These are phyloP conservation scores for Scortum barcoo DNA, from an alignment of 2,113 vertebrate genomes.

Conservation along the genomic window DNA sequence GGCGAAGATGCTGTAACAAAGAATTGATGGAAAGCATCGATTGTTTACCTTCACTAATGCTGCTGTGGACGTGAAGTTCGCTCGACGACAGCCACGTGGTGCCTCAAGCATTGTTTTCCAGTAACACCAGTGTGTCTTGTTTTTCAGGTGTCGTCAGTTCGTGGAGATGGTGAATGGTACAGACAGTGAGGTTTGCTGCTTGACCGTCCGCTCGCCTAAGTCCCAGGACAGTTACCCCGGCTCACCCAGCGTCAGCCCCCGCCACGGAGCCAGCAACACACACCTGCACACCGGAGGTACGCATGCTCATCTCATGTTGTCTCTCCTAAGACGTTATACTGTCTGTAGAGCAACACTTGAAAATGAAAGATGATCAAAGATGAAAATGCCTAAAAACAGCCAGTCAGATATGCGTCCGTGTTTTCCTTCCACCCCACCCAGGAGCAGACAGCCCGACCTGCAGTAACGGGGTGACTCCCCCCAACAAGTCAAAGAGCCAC, in stretches of 20 bases:
- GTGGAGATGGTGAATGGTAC: slow-evolving; percentile 99
- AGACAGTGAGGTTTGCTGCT: slow-evolving; percentile 96
- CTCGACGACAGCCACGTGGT: neutral
- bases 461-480: slow-evolving; percentile 93
- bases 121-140: neutral
- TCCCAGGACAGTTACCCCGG: slow-evolving; percentile 97
- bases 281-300: slow-evolving; percentile 91
- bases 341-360: neutral
- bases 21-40: neutral
- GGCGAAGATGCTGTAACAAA: neutral
- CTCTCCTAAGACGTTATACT: neutral
- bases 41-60: neutral
- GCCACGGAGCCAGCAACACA: slow-evolving; percentile 90
- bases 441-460: slow-evolving; percentile 96
- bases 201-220: slow-evolving; percentile 92
- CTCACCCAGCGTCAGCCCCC: slow-evolving; percentile 94
- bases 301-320: neutral
- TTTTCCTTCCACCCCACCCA: slow-evolving; percentile 52
- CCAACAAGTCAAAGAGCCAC: slow-evolving; percentile 91
- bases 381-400: neutral
- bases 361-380: too few species aligned
- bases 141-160: slow-evolving; percentile 94
- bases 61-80: neutral
- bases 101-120: neutral
- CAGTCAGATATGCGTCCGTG: neutral